Evolutionary conservation across 2,113 vertebrate genomes (phyloP).

Genomic region (Tachycineta bicolor): DNA sequence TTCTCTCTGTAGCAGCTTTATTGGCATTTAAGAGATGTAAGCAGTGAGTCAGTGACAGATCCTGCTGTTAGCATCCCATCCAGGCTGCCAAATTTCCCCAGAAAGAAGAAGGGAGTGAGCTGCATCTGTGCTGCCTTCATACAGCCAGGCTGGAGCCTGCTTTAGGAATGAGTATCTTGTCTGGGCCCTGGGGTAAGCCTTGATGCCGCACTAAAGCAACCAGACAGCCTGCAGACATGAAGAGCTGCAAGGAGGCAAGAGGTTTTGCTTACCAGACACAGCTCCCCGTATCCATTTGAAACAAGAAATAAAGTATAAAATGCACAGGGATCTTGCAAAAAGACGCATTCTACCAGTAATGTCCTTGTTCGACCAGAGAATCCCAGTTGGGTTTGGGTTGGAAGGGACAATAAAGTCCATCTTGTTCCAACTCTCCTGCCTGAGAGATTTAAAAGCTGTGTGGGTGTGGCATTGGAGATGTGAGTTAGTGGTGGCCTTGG

Average conservation of each 20-base stretch:
- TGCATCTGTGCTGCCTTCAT: background rate
- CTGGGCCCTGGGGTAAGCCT: background rate
- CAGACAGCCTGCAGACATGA: background rate
- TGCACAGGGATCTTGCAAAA: background rate
- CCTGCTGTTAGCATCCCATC: background rate
- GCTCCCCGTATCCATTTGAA: accelerated
- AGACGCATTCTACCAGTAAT: background rate
- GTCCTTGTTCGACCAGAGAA: background rate
- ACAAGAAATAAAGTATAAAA: background rate
- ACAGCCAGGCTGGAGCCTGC: background rate
- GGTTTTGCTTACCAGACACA: background rate
- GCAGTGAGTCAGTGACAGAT: background rate
- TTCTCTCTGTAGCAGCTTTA: background rate
- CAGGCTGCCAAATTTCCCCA: background rate
- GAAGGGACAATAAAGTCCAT: background rate
- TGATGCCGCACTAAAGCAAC: accelerated
- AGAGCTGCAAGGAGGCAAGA: background rate
- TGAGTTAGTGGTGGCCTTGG: background rate
- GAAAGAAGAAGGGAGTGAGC: background rate
- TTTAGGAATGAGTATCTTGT: background rate
- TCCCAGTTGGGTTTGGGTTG: background rate
- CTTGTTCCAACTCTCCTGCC: background rate
- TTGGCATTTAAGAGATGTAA: background rate
- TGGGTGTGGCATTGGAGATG: background rate
- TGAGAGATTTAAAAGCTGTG: background rate